These are phyloP conservation scores for Bagarius yarrelli DNA, from an alignment of 2,113 vertebrate genomes.

Conservation along the genomic window DNA sequence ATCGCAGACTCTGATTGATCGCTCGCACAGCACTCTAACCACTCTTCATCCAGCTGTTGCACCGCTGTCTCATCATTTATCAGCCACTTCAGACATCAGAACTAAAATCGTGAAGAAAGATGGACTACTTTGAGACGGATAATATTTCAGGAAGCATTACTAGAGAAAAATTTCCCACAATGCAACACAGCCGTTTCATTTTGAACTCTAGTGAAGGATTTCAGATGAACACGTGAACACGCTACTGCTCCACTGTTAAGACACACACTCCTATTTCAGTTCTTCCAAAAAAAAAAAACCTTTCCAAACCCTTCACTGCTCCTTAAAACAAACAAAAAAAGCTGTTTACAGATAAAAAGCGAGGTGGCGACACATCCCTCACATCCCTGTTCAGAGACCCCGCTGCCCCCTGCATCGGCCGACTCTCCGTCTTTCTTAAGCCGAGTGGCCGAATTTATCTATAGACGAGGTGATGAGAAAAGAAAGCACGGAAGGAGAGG, in stretches of 20 bases:
- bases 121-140: no score
- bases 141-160: no score
- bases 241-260: not conserved
- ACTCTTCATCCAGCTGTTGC: conserved; percentile 18
- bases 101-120: no score
- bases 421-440: conserved; percentile 45
- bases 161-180: no score
- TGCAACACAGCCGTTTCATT: not conserved
- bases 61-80: no score
- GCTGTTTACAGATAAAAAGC: conserved; percentile 17
- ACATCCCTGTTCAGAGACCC: not conserved
- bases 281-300: not conserved
- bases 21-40: conserved; percentile 52
- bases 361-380: not conserved
- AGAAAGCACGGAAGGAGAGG: conserved; percentile 33
- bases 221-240: not conserved
- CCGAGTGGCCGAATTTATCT: conserved; percentile 26
- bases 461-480: conserved; percentile 23
- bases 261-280: not conserved
- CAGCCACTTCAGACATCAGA: no score
- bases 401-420: not conserved
- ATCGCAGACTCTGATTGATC: conserved; percentile 65
- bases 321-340: not conserved
- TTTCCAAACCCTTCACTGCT: not conserved
- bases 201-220: not conserved